Conservation (phyloP, 2,888 invertebrate species). For the Lydus trimaculatus region DNA sequence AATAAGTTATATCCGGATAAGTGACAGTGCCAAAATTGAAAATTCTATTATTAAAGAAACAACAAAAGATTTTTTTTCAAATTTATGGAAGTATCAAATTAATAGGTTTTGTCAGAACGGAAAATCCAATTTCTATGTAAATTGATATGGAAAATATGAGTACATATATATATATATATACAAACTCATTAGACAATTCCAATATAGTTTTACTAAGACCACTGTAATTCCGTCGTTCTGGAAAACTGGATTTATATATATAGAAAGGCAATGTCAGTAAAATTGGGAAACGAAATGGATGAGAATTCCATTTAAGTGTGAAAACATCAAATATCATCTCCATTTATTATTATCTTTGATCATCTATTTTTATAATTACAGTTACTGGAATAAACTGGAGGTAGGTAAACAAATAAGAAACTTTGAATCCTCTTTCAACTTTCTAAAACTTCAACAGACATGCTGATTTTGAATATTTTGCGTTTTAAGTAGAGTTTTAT, state of each 20-base stretch:
- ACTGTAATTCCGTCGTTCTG: not conserved
- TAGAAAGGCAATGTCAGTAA: not conserved
- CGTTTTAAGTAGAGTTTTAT: not conserved
- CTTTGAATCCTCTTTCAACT: not conserved
- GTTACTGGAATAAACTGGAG: not conserved
- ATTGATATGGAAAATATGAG: not conserved
- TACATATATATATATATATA: not conserved
- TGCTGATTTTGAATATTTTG: not conserved
- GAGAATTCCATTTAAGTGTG: not conserved
- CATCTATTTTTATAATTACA: not conserved
- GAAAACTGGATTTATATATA: not conserved
- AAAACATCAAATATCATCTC: not conserved
- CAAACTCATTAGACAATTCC: not conserved
- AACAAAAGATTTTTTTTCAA: not conserved
- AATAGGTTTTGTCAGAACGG: not conserved
- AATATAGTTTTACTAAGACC: not conserved
- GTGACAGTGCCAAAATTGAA: constrained; percentile 1
- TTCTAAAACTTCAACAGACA: constrained; percentile 12
- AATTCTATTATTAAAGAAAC: not conserved
- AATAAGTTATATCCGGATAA: constrained; percentile 7
- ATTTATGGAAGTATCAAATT: not conserved
- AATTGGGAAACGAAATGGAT: not conserved
- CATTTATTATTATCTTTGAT: not conserved
- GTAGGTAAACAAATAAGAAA: not conserved
- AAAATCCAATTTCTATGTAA: constrained; percentile 10